A percentile compares a stretch with the other conserved stretches of the same genome.
Conservation (phyloP, 2,888 invertebrate genomes). For the Aromia moschata region DNA sequence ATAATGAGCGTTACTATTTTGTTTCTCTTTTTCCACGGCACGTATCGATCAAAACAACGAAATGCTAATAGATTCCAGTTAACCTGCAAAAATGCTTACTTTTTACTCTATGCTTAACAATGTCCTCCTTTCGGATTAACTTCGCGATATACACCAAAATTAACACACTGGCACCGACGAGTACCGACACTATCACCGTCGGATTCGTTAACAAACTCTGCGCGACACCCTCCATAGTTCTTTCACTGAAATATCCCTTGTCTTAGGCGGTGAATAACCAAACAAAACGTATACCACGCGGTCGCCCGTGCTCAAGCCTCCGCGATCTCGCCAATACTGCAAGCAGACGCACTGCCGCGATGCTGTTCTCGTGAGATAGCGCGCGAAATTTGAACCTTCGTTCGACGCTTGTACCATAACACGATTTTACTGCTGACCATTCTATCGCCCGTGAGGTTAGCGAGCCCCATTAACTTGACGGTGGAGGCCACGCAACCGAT, state of each 20-base stretch:
- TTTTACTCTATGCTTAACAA: constrained; percentile 43
- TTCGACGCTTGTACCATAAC: constrained; percentile 25
- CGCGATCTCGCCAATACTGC: constrained; percentile 28
- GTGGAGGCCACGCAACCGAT: constrained; percentile 6
- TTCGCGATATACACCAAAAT: constrained; percentile 54
- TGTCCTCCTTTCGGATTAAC: constrained; percentile 49
- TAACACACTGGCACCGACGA: constrained; percentile 53
- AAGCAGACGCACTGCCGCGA: constrained; percentile 19
- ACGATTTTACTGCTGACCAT: constrained; percentile 24
- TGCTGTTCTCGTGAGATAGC: constrained; percentile 20
- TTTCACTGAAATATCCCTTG: constrained; percentile 10
- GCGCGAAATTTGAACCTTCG: constrained; percentile 42
- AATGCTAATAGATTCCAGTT: not conserved
- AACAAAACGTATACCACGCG: constrained; percentile 28
- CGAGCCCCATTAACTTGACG: constrained; percentile 21
- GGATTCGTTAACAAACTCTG: constrained; percentile 50
- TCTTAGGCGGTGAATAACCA: constrained; percentile 8
- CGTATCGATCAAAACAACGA: not conserved
- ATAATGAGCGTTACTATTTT: constrained; percentile 6
- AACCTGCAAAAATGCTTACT: constrained; percentile 47
- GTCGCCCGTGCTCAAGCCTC: constrained; percentile 29
- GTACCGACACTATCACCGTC: constrained; percentile 48
- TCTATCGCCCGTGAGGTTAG: constrained; percentile 17
- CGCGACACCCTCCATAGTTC: constrained; percentile 55
- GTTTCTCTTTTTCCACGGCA: no score